These are phyloP conservation scores for Mamestra brassicae DNA, from an alignment of 2,888 invertebrate species.

Conservation along the genomic window DNA sequence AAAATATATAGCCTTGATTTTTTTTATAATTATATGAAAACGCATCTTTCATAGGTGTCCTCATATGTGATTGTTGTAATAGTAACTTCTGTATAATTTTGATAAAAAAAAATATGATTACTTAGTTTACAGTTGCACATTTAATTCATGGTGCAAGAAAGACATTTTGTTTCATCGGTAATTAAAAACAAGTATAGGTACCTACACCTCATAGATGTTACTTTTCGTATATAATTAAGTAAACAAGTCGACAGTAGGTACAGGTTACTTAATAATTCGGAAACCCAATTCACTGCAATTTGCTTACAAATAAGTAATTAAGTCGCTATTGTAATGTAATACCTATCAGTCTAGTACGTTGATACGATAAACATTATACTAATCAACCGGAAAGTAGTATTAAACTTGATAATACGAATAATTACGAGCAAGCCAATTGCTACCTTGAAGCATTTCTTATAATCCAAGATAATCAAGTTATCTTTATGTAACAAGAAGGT, in stretches of 20 bases:
- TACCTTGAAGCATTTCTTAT: slow-evolving; percentile 41
- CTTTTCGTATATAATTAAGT: not conserved
- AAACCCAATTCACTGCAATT: slow-evolving; percentile 18
- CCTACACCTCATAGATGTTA: too few species aligned
- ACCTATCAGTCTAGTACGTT: slow-evolving; percentile 5
- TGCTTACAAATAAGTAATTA: slow-evolving; percentile 22
- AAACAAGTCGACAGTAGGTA: not conserved
- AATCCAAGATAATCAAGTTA: slow-evolving; percentile 42
- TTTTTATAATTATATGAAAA: not conserved
- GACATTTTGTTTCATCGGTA: not conserved
- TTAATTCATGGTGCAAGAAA: not conserved
- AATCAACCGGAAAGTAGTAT: slow-evolving; percentile 34
- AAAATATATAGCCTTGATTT: not conserved
- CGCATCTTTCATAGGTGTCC: not conserved
- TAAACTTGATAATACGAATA: slow-evolving; percentile 24
- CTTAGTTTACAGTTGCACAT: not conserved
- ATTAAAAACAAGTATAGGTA: not conserved
- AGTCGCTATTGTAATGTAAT: slow-evolving; percentile 5
- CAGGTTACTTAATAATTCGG: not conserved
- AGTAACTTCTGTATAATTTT: too few species aligned
- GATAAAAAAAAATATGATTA: not conserved
- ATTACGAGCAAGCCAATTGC: slow-evolving; percentile 20
- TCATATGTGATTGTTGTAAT: not conserved
- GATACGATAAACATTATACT: slow-evolving; percentile 18
- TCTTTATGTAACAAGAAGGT: slow-evolving; percentile 36